These are phyloP conservation scores for Steinernema khuongi DNA, from an alignment of 1,140 invertebrate genomes.

Conservation along the genomic window DNA sequence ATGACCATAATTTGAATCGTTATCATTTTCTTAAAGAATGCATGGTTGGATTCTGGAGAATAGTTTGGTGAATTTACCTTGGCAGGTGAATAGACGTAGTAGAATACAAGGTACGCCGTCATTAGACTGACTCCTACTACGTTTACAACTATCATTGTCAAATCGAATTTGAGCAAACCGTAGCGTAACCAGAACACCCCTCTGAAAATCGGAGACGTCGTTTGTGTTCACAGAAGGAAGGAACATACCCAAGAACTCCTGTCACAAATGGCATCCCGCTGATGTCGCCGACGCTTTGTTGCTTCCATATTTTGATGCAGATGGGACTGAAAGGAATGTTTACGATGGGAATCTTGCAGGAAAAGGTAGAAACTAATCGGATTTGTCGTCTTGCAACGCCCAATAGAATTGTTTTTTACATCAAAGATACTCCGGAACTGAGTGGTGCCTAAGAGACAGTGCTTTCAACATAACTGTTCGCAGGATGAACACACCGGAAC, in stretches of 20 bases:
- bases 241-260: constrained; percentile 48
- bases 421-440: too few species aligned
- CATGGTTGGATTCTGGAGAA: constrained; percentile 11
- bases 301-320: constrained; percentile 50
- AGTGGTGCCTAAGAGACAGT: too few species aligned
- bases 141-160: constrained; percentile 54
- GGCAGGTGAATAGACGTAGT: constrained; percentile 39
- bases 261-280: constrained; percentile 54
- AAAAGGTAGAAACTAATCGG: not conserved
- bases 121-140: constrained; percentile 48
- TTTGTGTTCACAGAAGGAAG: constrained; percentile 11
- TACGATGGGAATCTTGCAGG: not conserved
- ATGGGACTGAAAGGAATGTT: constrained; percentile 47
- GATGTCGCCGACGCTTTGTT: constrained; percentile 50
- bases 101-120: constrained; percentile 49
- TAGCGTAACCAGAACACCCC: constrained; percentile 56
- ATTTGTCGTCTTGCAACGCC: too few species aligned
- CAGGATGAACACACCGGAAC: too few species aligned
- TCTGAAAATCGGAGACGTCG: constrained; percentile 29
- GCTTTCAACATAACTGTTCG: too few species aligned
- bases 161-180: constrained; percentile 50
- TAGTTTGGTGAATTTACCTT: constrained; percentile 35
- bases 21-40: constrained; percentile 27
- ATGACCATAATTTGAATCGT: constrained; percentile 34
- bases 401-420: too few species aligned